Base-by-base conservation (phyloP, 1,140 invertebrate species). In the Halyomorpha halys region DNA sequence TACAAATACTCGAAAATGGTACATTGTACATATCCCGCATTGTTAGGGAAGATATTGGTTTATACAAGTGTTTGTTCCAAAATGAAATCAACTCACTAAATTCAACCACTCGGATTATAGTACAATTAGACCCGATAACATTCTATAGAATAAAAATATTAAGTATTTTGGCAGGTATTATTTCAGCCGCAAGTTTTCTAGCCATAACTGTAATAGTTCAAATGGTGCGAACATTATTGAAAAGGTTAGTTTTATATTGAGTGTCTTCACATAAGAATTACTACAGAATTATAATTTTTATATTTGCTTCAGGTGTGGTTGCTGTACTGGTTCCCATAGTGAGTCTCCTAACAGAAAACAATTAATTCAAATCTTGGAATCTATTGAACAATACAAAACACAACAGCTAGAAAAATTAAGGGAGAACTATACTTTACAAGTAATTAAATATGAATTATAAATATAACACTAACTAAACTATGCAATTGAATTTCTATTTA, bases 361-460 rank as follows among this genome's bases (percentile, higher is more conserved):
- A 73, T 86, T 95, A 56, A 88, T 87, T 71, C 84, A 83, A 63
- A 87, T 90, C 83, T 75, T 94, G 67, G 91, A 95, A 71, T 91
- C 86, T 73, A 90, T 95, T 66, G 91, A 95, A 74, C 84, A 86
- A 61, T 92, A 94, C 74, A 93, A 92, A 75, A 86, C 85, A 66
- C 87, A 87, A 71, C 91, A 95, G 72, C 76, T 95, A 64, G 90
- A 93, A 73, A 82, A 86, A 68, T 76, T 97, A 47, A 78, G 91
- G 2, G 91, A 96, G 71, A 95, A 96, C 75, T 97, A 97, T 72
- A 86, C 88, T 16, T 82, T 86, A 73, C 93, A 97, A 79, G 87
- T 90, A 66, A 59, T 65, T 61, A 63, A 23, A 27, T 59, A 3
- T 59, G 6, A 5, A 23, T 2, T 11, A 23, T 16, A 27, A 5